A percentile compares a stretch with the other conserved stretches of the same genome.
These are phyloP conservation scores for Lepus americanus DNA, from an alignment of 2,113 vertebrate genomes.

Conservation along the genomic window DNA sequence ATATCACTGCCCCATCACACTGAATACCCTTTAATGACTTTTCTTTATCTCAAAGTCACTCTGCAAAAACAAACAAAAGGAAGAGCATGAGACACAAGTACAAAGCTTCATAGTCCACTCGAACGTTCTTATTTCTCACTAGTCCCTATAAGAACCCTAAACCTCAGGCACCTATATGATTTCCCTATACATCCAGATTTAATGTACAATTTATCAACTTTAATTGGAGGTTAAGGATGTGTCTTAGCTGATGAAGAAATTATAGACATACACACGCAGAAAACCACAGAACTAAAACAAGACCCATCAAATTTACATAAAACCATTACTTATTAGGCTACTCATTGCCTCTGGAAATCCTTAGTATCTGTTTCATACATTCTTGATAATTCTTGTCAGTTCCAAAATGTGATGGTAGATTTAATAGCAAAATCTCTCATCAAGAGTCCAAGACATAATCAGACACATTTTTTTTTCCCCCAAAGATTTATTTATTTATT, in stretches of 20 bases:
- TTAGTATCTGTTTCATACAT: background rate
- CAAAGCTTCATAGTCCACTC: background rate
- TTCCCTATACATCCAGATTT: background rate
- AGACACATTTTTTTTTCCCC: background rate
- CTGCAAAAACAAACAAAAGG: background rate
- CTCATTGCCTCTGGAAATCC: constrained; percentile 9
- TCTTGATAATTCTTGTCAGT: constrained; percentile 5
- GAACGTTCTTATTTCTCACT: constrained; percentile 32
- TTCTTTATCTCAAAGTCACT: constrained; percentile 52
- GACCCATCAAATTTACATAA: background rate
- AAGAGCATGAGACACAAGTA: background rate
- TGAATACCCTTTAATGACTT: constrained; percentile 45
- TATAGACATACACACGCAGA: background rate
- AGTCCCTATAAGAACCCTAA: background rate
- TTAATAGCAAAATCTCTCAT: background rate
- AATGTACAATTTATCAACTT: background rate
- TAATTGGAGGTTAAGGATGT: background rate
- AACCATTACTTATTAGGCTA: constrained; percentile 15
- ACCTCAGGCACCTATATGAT: background rate
- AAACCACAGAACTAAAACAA: constrained; percentile 20
- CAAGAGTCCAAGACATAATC: background rate
- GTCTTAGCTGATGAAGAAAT: background rate
- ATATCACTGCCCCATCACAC: background rate
- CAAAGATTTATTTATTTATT: no score
- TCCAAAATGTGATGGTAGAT: constrained; percentile 13